Evolutionary conservation across 2,888 invertebrate species (phyloP).

Genomic region (Drosophila paramelanica): DNA sequence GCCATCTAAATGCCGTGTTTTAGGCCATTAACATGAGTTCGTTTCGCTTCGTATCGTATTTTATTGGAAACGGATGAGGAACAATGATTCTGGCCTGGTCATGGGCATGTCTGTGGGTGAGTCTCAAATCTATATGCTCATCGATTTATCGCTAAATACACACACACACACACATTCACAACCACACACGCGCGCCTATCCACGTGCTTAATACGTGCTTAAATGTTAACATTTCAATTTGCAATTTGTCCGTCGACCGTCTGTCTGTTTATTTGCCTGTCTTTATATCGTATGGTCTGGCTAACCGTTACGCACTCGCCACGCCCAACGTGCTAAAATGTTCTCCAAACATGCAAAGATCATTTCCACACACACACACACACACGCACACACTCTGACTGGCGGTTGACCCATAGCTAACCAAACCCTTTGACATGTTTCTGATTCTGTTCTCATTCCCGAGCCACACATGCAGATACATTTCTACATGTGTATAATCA

Average conservation of each 20-base stretch:
- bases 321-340: conserved; percentile 77
- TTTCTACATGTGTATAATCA: conserved; percentile 64
- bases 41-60: conserved; percentile 49
- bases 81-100: conserved; percentile 57
- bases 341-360: conserved; percentile 78
- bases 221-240: conserved; percentile 80
- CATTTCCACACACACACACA: conserved; percentile 46
- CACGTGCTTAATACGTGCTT: conserved; percentile 79
- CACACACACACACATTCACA: conserved; percentile 8
- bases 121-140: conserved; percentile 57
- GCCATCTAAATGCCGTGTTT: conserved; percentile 54
- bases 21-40: conserved; percentile 64
- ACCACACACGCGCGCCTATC: conserved; percentile 18
- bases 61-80: conserved; percentile 66
- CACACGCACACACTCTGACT: conserved; percentile 10
- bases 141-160: conserved; percentile 65
- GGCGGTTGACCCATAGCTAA: conserved; percentile 38
- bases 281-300: conserved; percentile 32
- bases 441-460: conserved; percentile 11
- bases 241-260: conserved; percentile 56
- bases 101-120: conserved; percentile 30
- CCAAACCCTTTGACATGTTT: conserved; percentile 76
- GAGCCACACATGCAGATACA: conserved; percentile 33
- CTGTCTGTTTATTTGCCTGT: conserved; percentile 20
- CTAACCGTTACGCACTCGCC: conserved; percentile 67